Evolutionary conservation across 1,140 invertebrate species (phyloP).

Genomic region (Laupala kohalensis): DNA sequence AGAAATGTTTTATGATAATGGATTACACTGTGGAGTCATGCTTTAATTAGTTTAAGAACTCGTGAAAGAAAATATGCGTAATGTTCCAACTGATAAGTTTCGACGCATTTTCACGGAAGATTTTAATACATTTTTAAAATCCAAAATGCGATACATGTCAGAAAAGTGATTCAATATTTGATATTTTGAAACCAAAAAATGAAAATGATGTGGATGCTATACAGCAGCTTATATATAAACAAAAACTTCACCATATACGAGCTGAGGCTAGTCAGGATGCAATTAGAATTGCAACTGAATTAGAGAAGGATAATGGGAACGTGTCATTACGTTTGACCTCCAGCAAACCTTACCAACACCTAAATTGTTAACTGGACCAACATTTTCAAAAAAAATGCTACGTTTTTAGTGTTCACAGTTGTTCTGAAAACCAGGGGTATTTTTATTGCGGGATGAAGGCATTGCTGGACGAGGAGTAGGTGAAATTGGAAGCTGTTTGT

Average conservation of each 20-base stretch:
- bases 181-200: background rate
- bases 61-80: background rate
- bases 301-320: background rate
- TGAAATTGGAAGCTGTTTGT: conserved; percentile 15
- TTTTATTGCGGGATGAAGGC: conserved; percentile 16
- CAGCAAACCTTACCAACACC: conserved; percentile 13
- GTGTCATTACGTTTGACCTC: conserved; percentile 11
- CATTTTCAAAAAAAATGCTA: conserved; percentile 17
- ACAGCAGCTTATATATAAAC: background rate
- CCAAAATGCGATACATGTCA: conserved; percentile 6
- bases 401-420: conserved; percentile 14
- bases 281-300: background rate
- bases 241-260: background rate
- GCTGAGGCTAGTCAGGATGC: background rate
- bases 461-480: conserved; percentile 12
- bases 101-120: conserved; percentile 5
- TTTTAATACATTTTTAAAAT: conserved; percentile 1
- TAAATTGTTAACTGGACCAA: conserved; percentile 1
- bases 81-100: conserved; percentile 2
- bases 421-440: conserved; percentile 8
- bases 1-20: conserved; percentile 10
- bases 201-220: background rate
- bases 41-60: background rate
- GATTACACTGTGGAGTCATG: conserved; percentile 7
- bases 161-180: conserved; percentile 5